Evolutionary conservation across 2,888 invertebrate genomes (phyloP), one percentile per base, ranked within the genome.

Genomic region (Spodoptera littoralis): DNA sequence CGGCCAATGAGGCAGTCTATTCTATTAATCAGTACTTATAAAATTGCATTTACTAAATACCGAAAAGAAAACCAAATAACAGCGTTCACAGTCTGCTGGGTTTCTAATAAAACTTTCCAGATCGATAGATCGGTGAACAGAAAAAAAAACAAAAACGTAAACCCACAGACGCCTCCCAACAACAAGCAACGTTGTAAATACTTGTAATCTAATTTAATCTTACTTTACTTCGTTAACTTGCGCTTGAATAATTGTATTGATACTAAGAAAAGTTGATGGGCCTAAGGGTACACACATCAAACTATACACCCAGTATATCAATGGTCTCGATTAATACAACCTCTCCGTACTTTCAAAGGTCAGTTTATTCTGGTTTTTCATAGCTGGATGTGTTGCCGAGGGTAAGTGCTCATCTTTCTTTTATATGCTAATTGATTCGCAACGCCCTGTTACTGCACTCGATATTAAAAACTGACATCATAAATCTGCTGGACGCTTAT

Each of bases 361-460:
- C 27, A 27, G 27, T 27, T 27, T 27, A 27, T 27, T 1, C 11
- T 13, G 11, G 49, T 36, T 13, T 1, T 27, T 18, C 18, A 3
- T 30, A 5, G 36, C 2, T 12, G 5, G 18, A 2, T 43, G 13
- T 43, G 12, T 36, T 18, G 11, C 46, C 22, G 3, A 18, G 46
- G 11, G 43, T 54, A 50, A 8, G 43, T 36, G 49, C n/a, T 4
- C 18, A 53, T 45, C 66, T 58, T 69, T 68, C 61, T 73, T 76
- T 80, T 72, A 62, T 78, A 84, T 82, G 84, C 53, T 79, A 84
- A 82, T 83, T 71, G 63, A 79, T 76, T 71, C 41, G 61, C 68
- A 74, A 62, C 54, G 59, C 44, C 67, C 55, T 75, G 73, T 75
- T 76, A 80, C 74, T 67, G 73, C 52, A 50, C 47, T 52, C 51